Evolutionary conservation across 2,797 vertebrate genomes (phyloP), one percentile per base, ranked within the genome.

Genomic region (Ctenosaura bakeri): DNA sequence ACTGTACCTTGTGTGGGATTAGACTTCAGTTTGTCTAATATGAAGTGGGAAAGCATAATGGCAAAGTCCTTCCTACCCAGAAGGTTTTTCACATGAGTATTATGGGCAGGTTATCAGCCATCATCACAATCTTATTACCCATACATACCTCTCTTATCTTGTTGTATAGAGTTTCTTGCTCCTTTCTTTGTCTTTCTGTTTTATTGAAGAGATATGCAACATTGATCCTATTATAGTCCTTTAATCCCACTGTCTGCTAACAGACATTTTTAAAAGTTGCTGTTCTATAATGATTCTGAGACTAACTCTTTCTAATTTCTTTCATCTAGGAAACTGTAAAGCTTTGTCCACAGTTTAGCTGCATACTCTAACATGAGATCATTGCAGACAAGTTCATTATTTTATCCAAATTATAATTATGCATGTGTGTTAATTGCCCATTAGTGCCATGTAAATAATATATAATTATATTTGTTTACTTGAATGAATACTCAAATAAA

Each of bases 1-100:
- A 71, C 84, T 95, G 90, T 83, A 32, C 88, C 83, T 78, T 92
- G 93, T 89, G 8, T 87, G 54, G 29, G 56, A 94, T 91, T 91
- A 87, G 80, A 89, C 76, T 87, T 93, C 69, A 94, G 32, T 32
- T 92, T 54, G 86, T n/a, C 26, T 88, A 50, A 86, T 87, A 88
- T 0, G 7, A 74, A 85, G 59, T 74, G 91, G 32, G 76, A 93
- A 93, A 87, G 84, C 76, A 88, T 86, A 85, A 85, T 90, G 35
- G 84, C 92, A 89, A 62, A 86, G 52, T 88, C 42, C 52, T 89
- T 6, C 59, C 29, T 14, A 1, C 64, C 52, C 94, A 81, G 90
- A 86, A 92, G 52, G 69, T 87, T 91, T 95, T 89, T 24, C 88
- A 86, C 20, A 73, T 93, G 62, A 92, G 29, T 88, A 35, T 86